Evolutionary conservation across 2,797 vertebrate species (phyloP).

Genomic region (Cheirogaleus major): DNA sequence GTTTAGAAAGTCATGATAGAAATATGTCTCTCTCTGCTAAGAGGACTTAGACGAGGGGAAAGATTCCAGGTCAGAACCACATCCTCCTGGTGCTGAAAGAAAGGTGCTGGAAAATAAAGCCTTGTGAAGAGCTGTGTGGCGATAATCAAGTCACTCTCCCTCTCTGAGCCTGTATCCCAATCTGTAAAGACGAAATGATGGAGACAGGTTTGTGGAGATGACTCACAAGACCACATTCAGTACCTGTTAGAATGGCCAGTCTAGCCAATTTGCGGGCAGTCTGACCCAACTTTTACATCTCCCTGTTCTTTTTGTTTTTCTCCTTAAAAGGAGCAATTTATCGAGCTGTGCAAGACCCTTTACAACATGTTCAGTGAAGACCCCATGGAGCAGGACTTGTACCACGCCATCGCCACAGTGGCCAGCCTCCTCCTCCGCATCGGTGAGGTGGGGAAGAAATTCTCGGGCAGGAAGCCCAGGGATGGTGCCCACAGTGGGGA

Average conservation of each 20-base stretch:
- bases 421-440: conserved; percentile 96
- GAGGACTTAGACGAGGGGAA: neutral
- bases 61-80: neutral
- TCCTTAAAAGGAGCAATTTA: conserved; percentile 94
- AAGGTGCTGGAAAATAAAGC: neutral
- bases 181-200: neutral
- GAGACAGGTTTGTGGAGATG: neutral
- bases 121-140: neutral
- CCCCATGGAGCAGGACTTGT: conserved; percentile 93
- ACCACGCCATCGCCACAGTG: conserved; percentile 97
- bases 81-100: neutral
- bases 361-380: conserved; percentile 99
- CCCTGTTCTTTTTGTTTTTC: conserved; percentile 48
- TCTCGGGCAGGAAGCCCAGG: conserved; percentile 86
- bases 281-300: neutral
- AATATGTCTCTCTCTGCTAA: neutral
- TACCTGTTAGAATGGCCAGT: neutral
- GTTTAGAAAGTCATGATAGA: neutral
- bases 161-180: neutral
- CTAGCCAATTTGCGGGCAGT: neutral
- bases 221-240: neutral
- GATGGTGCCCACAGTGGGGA: conserved; percentile 60
- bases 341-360: conserved; percentile 97
- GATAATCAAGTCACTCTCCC: neutral
- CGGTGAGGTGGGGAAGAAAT: conserved; percentile 97